Conservation (phyloP, 30 jellyfish, hydroid and myxozoan species). For the Clytia hemisphaerica region DNA sequence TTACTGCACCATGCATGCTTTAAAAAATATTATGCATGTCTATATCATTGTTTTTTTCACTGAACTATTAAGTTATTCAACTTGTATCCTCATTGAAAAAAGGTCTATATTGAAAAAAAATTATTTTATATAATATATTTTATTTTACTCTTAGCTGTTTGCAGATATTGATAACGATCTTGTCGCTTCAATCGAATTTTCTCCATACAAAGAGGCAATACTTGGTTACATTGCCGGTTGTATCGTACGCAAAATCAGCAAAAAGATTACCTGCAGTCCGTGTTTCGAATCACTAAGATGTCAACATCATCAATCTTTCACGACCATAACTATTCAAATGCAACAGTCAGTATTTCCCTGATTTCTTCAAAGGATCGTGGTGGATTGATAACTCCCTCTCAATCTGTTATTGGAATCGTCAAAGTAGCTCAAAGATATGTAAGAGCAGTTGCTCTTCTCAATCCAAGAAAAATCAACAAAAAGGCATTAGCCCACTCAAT, state of each 20-base stretch:
- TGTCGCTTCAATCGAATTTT: too few relatives aligned
- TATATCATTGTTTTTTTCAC: too few relatives aligned
- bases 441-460: not conserved
- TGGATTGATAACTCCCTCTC: conserved; percentile 8
- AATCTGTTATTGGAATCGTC: not conserved
- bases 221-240: conserved; percentile 44
- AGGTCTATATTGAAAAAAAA: too few relatives aligned
- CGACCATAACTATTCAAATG: conserved; percentile 4
- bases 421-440: conserved; percentile 1
- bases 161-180: too few relatives aligned
- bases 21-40: too few relatives aligned
- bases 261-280: conserved; percentile 12
- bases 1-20: too few relatives aligned
- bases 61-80: too few relatives aligned
- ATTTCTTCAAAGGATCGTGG: not conserved
- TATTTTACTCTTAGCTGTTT: too few relatives aligned
- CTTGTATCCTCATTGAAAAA: too few relatives aligned
- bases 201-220: conserved; percentile 27
- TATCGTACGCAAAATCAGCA: conserved; percentile 22
- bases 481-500: too few relatives aligned
- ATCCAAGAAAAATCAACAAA: conserved; percentile 1
- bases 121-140: too few relatives aligned
- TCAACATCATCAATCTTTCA: not conserved
- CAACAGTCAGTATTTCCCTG: not conserved
- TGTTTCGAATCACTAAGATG: conserved; percentile 13